A percentile compares a stretch with the other conserved stretches of the same genome.
phyloP scores from a whole-genome alignment of 1,140 invertebrate species.

The Glossosoma conforme region DNA sequence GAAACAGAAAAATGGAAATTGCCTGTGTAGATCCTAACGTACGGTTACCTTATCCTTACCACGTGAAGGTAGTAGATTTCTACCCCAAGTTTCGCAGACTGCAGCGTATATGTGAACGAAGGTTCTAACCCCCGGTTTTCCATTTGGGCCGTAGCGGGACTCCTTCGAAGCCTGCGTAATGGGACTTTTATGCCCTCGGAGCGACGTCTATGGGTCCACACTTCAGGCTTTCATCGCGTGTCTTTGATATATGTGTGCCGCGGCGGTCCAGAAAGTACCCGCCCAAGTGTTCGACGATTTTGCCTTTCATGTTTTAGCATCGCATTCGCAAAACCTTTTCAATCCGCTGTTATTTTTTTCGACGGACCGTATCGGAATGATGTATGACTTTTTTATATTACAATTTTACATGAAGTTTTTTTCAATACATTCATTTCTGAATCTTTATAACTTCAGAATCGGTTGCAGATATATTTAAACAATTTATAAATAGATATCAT shows the following conservation, averaged over 20 bases:
- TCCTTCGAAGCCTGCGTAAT: constrained; percentile 4
- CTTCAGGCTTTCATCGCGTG: constrained; percentile 1
- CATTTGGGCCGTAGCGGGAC: not conserved
- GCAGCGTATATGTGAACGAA: not conserved
- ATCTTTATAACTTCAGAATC: too few species aligned
- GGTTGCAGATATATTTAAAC: too few species aligned
- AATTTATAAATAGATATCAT: too few species aligned
- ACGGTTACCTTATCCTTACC: not conserved
- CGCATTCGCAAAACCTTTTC: too few species aligned
- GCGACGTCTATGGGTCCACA: not conserved
- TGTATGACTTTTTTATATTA: too few species aligned
- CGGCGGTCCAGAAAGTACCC: not conserved
- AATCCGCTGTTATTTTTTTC: too few species aligned
- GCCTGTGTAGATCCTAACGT: not conserved
- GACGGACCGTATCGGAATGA: too few species aligned
- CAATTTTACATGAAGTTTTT: too few species aligned
- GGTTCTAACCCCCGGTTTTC: not conserved
- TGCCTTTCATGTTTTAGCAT: too few species aligned
- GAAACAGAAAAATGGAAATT: not conserved
- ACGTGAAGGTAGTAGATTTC: not conserved
- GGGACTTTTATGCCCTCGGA: constrained; percentile 6
- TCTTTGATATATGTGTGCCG: constrained; percentile 4
- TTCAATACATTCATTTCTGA: not conserved
- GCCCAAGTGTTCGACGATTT: too few species aligned
- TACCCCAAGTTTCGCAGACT: not conserved